Conservation (phyloP, 2,797 vertebrate species). For the Alexandromys oeconomus region DNA sequence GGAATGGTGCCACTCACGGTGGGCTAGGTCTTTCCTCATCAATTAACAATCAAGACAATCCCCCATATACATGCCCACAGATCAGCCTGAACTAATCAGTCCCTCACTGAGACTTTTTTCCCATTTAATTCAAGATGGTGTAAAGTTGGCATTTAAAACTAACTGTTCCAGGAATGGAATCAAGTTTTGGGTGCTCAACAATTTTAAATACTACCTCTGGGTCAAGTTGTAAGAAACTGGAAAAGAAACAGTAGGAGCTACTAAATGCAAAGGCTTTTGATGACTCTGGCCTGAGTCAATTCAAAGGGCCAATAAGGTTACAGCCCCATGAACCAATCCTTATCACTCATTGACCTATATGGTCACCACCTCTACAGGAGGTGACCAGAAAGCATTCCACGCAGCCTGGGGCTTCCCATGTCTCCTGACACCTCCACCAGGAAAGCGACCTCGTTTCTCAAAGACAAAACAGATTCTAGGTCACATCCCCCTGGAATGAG, state of each 20-base stretch:
- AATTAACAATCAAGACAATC: neutral
- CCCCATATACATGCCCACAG: neutral
- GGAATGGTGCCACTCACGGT: neutral
- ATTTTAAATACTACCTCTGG: constrained; percentile 14
- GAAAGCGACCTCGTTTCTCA: constrained; percentile 82
- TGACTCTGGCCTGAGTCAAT: neutral
- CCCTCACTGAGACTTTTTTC: neutral
- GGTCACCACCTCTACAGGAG: neutral
- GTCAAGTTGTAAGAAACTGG: neutral
- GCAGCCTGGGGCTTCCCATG: constrained; percentile 73
- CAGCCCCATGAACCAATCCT: neutral
- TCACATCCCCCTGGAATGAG: constrained; percentile 77
- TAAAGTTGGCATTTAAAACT: neutral
- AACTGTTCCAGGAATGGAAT: neutral
- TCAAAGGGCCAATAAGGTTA: neutral
- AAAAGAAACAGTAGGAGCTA: neutral
- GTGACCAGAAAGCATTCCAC: constrained; percentile 58
- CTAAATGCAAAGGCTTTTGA: neutral
- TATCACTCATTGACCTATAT: neutral
- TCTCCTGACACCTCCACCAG: constrained; percentile 69
- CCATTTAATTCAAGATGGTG: neutral
- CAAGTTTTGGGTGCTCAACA: neutral
- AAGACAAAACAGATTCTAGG: constrained; percentile 84
- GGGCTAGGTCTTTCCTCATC: neutral
- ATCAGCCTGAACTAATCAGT: neutral